These are phyloP conservation scores for Penaeus monodon DNA, from an alignment of 2,888 invertebrate genomes.

Conservation along the genomic window DNA sequence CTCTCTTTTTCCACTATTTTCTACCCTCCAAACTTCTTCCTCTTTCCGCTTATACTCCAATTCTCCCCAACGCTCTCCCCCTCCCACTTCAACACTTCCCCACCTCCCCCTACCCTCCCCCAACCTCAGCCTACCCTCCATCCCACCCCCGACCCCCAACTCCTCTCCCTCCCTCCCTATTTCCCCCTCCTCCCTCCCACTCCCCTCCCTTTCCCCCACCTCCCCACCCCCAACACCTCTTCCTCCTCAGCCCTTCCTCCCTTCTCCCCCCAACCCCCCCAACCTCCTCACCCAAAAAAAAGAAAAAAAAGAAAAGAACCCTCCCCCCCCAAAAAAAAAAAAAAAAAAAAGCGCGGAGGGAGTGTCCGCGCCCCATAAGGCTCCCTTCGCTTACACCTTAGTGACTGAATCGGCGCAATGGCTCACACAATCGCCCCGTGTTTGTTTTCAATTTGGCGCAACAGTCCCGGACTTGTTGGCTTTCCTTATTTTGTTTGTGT, in stretches of 20 bases:
- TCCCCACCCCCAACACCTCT: no score
- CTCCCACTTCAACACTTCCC: neutral
- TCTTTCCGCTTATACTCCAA: neutral
- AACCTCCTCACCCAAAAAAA: no score
- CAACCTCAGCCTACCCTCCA: neutral
- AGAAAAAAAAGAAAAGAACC: no score
- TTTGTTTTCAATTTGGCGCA: slow-evolving; percentile 58
- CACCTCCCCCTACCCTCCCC: neutral
- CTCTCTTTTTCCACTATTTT: no score
- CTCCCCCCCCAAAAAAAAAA: neutral
- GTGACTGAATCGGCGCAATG: slow-evolving; percentile 51
- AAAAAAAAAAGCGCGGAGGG: slow-evolving; percentile 46
- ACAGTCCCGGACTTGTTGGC: slow-evolving; percentile 41
- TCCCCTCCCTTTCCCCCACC: neutral
- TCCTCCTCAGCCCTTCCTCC: neutral
- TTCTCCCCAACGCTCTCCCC: neutral
- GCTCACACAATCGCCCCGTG: slow-evolving; percentile 47
- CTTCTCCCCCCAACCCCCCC: neutral
- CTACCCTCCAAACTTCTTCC: neutral
- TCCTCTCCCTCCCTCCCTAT: no score
- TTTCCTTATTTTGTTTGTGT: slow-evolving; percentile 60
- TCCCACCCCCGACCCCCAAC: neutral
- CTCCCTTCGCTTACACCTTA: slow-evolving; percentile 48
- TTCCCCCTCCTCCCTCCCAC: neutral
- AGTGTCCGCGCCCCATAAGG: slow-evolving; percentile 38